phyloP scores from a whole-genome alignment of 2,113 vertebrate genomes.

The Raja brachyura region DNA sequence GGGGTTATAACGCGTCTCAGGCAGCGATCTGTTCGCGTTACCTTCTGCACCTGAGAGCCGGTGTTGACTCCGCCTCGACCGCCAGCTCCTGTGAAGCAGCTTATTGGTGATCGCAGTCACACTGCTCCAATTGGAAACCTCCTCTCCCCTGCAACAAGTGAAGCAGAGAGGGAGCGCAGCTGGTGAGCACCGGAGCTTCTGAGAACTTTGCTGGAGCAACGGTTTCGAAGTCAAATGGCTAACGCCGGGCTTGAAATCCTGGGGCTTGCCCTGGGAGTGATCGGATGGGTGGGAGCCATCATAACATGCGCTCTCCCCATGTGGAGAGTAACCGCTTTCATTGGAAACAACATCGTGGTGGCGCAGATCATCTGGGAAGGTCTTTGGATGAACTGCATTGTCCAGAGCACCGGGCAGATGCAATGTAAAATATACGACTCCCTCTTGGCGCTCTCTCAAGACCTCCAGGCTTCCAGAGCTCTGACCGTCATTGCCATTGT shows the following conservation, averaged over 20 bases:
- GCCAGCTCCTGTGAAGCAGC: neutral
- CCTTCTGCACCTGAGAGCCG: neutral
- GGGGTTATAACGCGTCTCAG: neutral
- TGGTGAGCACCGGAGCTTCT: neutral
- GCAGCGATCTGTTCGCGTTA: neutral
- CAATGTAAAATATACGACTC: constrained; percentile 78
- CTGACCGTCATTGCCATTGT: constrained; percentile 75
- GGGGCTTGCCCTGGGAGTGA: constrained; percentile 62
- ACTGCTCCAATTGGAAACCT: constrained; percentile 11
- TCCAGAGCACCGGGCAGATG: constrained; percentile 80
- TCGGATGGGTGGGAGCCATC: constrained; percentile 77
- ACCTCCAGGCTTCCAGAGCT: constrained; percentile 78
- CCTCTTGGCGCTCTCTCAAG: constrained; percentile 67
- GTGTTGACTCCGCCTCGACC: constrained; percentile 8
- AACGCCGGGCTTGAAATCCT: constrained; percentile 80
- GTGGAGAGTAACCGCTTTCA: constrained; percentile 81
- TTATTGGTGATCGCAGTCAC: neutral
- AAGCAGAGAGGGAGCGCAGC: neutral
- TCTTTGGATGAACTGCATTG: constrained; percentile 79
- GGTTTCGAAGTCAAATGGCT: constrained; percentile 48
- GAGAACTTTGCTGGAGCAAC: neutral
- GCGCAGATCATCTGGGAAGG: constrained; percentile 76
- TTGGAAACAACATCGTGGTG: constrained; percentile 80
- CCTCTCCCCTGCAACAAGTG: neutral
- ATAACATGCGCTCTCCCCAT: constrained; percentile 74